Evolutionary conservation across 2,888 invertebrate species (phyloP).

Genomic region (Conops quadrifasciatus): DNA sequence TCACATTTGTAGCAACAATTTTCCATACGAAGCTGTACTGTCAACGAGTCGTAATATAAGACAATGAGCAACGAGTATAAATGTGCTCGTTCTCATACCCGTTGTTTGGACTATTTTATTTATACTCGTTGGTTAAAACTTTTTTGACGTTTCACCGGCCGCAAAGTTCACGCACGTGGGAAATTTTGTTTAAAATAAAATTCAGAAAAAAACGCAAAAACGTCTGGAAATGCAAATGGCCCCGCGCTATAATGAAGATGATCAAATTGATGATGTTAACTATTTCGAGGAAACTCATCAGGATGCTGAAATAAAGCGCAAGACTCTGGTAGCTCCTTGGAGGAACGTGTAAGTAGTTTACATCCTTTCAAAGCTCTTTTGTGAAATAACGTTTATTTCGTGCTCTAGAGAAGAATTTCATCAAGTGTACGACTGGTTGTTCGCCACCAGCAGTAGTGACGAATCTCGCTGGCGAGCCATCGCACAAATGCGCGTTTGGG

Average conservation of each 20-base stretch:
- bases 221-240: constrained; percentile 6
- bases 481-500: constrained; percentile 58
- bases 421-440: constrained; percentile 57
- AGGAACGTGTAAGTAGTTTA: constrained; percentile 55
- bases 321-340: constrained; percentile 61
- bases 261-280: background rate
- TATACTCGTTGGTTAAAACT: background rate
- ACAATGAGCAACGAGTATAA: no score
- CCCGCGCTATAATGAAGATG: background rate
- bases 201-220: background rate
- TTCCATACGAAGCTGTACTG: no score
- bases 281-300: background rate
- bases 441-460: constrained; percentile 42
- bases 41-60: no score
- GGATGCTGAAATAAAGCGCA: constrained; percentile 45
- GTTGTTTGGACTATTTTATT: background rate
- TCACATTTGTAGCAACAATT: no score
- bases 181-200: background rate
- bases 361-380: background rate
- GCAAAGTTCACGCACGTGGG: background rate
- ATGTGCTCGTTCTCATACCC: background rate
- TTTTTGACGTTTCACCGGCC: constrained; percentile 6
- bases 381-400: background rate
- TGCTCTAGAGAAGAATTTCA: constrained; percentile 56
- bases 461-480: constrained; percentile 48